Evolutionary conservation across 2,797 vertebrate genomes (phyloP), one percentile per base, ranked within the genome.

Genomic region (Phoeniculus purpureus): DNA sequence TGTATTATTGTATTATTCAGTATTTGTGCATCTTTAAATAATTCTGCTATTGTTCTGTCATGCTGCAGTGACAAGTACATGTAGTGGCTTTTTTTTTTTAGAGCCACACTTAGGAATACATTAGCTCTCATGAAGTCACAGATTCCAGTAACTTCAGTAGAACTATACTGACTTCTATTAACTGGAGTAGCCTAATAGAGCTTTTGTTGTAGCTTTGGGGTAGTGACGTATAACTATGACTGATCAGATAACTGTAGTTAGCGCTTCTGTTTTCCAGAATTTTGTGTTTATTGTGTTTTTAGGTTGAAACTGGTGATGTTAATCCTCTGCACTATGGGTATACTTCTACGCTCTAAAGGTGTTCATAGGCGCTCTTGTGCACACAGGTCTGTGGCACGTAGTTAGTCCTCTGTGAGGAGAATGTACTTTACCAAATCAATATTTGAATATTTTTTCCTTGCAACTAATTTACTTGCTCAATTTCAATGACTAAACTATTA

Each of bases 391-490:
- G 90, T 95, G 86, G 81, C 91, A 71, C 9, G 4, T 67, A 47
- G 59, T 90, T 93, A 94, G 90, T 92, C 94, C 91, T 97, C 94
- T 95, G 68, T 97, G 95, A 96, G 94, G 93, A 96, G 92, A 95
- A 95, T 91, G 88, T 97, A 93, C 71, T 93, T 90, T 76, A 78
- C 32, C 26, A 21, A 59, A 78, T 94, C 92, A 93, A 23, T 93
- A 93, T 93, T 81, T 84, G 21, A 81, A 47, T 96, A 94, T 86
- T 92, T 96, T 96, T 94, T 50, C 74, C 64, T 91, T 95, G 66
- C 83, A 87, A 79, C 52, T 89, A 45, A 66, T 76, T 76, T 80
- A 90, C 47, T 87, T 91, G 78, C 91, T 94, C 34, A 43, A 40
- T 92, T 94, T 95, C 60, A 92, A 45, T 55, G 12, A 93, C 59